Conservation (phyloP, 1,140 invertebrate genomes). For the Drosophila navojoa region DNA sequence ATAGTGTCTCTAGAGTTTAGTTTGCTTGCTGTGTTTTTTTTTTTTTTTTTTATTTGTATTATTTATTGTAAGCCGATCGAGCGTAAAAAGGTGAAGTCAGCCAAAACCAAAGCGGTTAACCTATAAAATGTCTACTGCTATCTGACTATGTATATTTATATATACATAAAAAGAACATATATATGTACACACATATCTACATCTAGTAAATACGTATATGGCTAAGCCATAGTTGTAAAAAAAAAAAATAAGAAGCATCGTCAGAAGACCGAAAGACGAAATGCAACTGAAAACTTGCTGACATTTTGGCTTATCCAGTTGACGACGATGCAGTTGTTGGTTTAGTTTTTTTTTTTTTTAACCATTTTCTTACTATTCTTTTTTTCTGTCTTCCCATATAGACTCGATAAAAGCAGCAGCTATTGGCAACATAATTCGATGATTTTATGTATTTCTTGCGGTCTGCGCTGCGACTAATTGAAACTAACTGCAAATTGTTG, state of each 20-base stretch:
- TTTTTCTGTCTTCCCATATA: conserved; percentile 24
- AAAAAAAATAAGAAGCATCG: conserved; percentile 40
- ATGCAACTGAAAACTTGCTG: conserved; percentile 66
- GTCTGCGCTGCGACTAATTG: too few relatives aligned
- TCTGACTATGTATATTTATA: conserved; percentile 31
- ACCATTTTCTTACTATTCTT: conserved; percentile 29
- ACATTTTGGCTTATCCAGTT: conserved; percentile 70
- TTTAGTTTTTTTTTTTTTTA: conserved; percentile 13
- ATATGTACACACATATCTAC: conserved; percentile 17
- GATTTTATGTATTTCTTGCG: conserved; percentile 1
- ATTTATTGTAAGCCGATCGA: conserved; percentile 52
- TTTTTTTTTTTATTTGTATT: too few relatives aligned
- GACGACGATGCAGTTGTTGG: conserved; percentile 49
- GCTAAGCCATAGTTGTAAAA: conserved; percentile 42
- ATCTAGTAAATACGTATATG: conserved; percentile 5
- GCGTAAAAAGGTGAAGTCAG: conserved; percentile 73
- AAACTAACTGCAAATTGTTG: too few relatives aligned
- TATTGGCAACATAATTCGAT: conserved; percentile 1
- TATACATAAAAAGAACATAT: conserved; percentile 12
- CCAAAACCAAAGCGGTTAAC: conserved; percentile 72
- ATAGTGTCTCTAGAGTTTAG: conserved; percentile 16
- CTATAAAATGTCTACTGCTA: conserved; percentile 58
- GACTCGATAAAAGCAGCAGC: conserved; percentile 17
- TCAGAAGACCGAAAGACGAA: conserved; percentile 37
- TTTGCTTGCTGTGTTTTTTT: conserved; percentile 14